Percentiles rank a stretch among this genome's conserved stretches.
Conservation (phyloP, 2,113 vertebrate genomes). For the Tinamus guttatus region DNA sequence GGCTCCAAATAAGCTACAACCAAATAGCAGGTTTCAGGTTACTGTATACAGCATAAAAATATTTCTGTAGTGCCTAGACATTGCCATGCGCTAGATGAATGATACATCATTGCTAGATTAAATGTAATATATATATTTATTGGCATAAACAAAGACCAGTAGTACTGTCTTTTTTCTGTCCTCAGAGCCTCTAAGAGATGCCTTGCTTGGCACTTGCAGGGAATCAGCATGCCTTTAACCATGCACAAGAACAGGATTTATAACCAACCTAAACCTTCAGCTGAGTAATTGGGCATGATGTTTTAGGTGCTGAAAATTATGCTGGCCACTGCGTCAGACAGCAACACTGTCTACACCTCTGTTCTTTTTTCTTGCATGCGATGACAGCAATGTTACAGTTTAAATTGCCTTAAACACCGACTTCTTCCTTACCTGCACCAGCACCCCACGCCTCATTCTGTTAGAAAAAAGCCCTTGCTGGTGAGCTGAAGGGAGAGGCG, state of each 20-base stretch:
- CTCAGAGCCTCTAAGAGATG: background rate
- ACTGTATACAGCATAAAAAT: background rate
- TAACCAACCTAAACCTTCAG: background rate
- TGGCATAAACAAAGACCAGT: background rate
- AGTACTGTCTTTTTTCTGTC: background rate
- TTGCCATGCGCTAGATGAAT: background rate
- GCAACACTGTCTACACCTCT: background rate
- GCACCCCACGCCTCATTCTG: background rate
- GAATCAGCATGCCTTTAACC: background rate
- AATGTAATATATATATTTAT: background rate
- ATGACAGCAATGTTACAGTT: background rate
- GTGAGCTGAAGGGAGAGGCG: too few relatives aligned
- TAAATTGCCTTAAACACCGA: background rate
- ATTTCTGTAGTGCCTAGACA: background rate
- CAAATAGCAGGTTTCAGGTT: background rate
- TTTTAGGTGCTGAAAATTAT: background rate
- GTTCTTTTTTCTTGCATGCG: background rate
- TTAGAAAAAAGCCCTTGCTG: background rate
- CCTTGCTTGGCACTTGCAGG: background rate
- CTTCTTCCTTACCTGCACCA: too few relatives aligned
- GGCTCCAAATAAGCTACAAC: conserved; percentile 18
- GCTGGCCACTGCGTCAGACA: background rate
- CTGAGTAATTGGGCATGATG: rapidly evolving
- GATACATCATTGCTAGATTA: background rate
- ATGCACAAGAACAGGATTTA: background rate